These are phyloP conservation scores for Leptinotarsa tumamoca DNA, from an alignment of 2,888 invertebrate species.

Conservation along the genomic window DNA sequence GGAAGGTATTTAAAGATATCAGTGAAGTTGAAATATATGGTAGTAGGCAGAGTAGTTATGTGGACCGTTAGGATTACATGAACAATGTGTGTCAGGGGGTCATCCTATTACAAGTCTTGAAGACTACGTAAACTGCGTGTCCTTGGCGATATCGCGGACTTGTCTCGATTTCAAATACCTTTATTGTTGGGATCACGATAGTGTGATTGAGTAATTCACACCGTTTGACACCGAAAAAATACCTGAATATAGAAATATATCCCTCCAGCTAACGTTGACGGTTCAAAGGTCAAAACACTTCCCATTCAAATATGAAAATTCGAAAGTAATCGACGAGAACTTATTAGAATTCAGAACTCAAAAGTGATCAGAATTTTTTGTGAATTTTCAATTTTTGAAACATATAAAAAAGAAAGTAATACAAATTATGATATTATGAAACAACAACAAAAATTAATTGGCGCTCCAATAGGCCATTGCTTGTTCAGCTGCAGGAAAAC, in stretches of 20 bases:
- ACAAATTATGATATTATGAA: too few relatives aligned
- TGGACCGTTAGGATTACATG: conserved; percentile 28
- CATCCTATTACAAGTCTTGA: conserved; percentile 22
- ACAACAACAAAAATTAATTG: too few relatives aligned
- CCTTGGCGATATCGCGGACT: conserved; percentile 26
- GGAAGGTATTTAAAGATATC: conserved; percentile 16
- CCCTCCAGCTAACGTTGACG: too few relatives aligned
- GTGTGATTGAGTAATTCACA: not conserved
- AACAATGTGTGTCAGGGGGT: conserved; percentile 28
- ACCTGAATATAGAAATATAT: not conserved
- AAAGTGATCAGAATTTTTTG: too few relatives aligned
- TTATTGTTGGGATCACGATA: not conserved
- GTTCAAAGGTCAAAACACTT: not conserved
- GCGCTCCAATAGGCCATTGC: too few relatives aligned
- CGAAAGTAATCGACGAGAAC: too few relatives aligned
- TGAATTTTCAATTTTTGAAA: too few relatives aligned
- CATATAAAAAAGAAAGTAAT: too few relatives aligned
- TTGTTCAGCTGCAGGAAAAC: too few relatives aligned
- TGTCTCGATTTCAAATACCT: conserved; percentile 15
- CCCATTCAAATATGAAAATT: not conserved
- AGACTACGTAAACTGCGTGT: conserved; percentile 15
- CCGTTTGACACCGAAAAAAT: not conserved
- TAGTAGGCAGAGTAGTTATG: conserved; percentile 22
- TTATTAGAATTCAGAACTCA: too few relatives aligned
- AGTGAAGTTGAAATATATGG: conserved; percentile 10